phyloP scores from a whole-genome alignment of 2,888 invertebrate genomes.

The Amphipoea lucens region DNA sequence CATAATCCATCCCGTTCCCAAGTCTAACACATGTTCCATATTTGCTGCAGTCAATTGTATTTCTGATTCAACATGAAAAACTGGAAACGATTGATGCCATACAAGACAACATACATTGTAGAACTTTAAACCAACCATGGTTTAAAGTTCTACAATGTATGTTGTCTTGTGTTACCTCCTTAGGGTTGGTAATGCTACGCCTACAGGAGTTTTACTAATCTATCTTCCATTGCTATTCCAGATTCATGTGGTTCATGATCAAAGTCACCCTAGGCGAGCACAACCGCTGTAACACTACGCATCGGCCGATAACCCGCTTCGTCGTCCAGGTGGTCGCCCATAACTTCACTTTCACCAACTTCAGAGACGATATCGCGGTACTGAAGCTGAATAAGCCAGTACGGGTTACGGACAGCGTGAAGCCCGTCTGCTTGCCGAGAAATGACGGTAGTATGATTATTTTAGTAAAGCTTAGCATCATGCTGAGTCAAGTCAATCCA shows the following conservation, averaged over 20 bases:
- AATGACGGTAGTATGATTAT: slow-evolving; percentile 87
- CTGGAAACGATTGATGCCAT: neutral
- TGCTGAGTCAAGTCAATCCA: neutral
- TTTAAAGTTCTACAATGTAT: neutral
- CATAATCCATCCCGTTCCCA: neutral
- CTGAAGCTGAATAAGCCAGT: slow-evolving; percentile 94
- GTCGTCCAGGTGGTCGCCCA: slow-evolving; percentile 93
- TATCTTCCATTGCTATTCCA: slow-evolving; percentile 72
- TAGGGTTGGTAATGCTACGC: neutral
- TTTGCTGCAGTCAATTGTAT: neutral
- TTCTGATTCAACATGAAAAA: neutral
- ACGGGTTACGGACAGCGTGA: slow-evolving; percentile 93
- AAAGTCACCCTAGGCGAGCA: slow-evolving; percentile 96
- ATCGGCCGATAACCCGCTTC: slow-evolving; percentile 93
- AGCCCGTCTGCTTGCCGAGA: slow-evolving; percentile 95
- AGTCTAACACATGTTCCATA: neutral
- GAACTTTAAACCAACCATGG: no score
- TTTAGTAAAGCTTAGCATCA: neutral
- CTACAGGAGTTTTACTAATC: neutral
- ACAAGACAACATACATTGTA: no score
- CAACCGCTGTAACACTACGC: slow-evolving; percentile 93
- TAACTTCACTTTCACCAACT: slow-evolving; percentile 95
- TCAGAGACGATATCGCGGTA: slow-evolving; percentile 96
- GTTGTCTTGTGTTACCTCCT: neutral
- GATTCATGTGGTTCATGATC: slow-evolving; percentile 98